These are phyloP conservation scores for Cephus rjabovi DNA, from an alignment of 2,888 invertebrate genomes.

Conservation along the genomic window DNA sequence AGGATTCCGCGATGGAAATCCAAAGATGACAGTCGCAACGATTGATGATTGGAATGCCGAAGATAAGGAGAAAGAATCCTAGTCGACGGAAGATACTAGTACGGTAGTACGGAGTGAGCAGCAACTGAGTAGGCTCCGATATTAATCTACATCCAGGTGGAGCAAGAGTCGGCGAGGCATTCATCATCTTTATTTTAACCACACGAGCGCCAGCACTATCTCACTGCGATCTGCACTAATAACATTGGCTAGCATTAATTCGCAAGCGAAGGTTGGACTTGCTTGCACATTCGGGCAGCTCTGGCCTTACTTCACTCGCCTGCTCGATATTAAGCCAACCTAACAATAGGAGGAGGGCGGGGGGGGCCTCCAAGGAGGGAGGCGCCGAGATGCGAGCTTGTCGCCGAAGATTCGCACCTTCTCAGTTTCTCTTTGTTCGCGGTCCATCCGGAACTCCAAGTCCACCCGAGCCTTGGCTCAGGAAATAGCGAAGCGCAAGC, in stretches of 20 bases:
- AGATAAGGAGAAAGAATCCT: not conserved
- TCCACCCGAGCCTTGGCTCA: not conserved
- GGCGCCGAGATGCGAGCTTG: not conserved
- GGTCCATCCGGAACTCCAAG: too few species aligned
- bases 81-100: slow-evolving; percentile 36
- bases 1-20: too few species aligned
- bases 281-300: too few species aligned
- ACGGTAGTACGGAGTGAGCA: slow-evolving; percentile 37
- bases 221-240: slow-evolving; percentile 60
- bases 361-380: not conserved
- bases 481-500: slow-evolving; percentile 17
- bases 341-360: too few species aligned
- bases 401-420: too few species aligned
- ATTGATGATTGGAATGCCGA: not conserved
- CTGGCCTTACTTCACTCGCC: too few species aligned
- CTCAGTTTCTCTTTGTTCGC: too few species aligned
- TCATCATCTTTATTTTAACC: slow-evolving; percentile 64
- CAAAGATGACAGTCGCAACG: too few species aligned
- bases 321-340: too few species aligned
- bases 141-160: slow-evolving; percentile 56
- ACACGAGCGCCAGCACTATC: slow-evolving; percentile 53
- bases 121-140: slow-evolving; percentile 46
- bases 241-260: slow-evolving; percentile 43
- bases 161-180: slow-evolving; percentile 50
- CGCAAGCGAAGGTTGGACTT: too few species aligned